These are phyloP conservation scores for Branchellion lobata DNA, from an alignment of 2,888 invertebrate genomes.

Conservation along the genomic window DNA sequence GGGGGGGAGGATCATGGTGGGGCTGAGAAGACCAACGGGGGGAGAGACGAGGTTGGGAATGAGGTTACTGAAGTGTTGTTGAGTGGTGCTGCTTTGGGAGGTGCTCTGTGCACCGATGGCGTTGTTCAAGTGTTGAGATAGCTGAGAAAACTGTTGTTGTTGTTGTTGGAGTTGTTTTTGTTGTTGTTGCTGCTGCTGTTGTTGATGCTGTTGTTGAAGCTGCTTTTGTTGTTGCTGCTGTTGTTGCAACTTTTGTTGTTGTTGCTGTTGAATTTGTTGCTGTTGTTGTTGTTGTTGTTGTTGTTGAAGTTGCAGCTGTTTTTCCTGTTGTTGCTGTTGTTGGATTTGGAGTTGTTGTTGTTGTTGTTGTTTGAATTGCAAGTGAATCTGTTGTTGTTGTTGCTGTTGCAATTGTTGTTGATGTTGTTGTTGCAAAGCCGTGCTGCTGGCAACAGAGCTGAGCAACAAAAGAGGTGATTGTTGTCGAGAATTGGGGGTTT, in stretches of 20 bases:
- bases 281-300: conserved; percentile 30
- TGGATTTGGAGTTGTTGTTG: conserved; percentile 24
- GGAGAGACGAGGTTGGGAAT: conserved; percentile 24
- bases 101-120: too few relatives aligned
- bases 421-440: conserved; percentile 14
- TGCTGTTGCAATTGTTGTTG: conserved; percentile 33
- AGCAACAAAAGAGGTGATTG: conserved; percentile 13
- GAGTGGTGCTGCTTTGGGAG: neutral
- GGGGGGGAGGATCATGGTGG: conserved; percentile 27
- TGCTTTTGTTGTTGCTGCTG: conserved; percentile 27
- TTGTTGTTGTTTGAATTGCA: conserved; percentile 32
- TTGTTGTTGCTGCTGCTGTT: conserved; percentile 20
- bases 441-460: neutral
- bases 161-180: conserved; percentile 28
- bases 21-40: conserved; percentile 22
- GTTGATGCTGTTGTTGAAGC: conserved; percentile 12
- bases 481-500: conserved; percentile 60
- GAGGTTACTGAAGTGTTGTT: conserved; percentile 21
- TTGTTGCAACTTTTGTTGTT: conserved; percentile 26
- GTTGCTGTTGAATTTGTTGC: conserved; percentile 28
- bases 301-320: conserved; percentile 33
- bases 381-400: conserved; percentile 26
- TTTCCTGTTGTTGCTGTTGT: conserved; percentile 31
- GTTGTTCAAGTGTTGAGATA: conserved; percentile 10
- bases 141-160: conserved; percentile 14